Base-by-base conservation (phyloP, 1,140 invertebrate genomes). In the Aphaenogaster ashmeadi region DNA sequence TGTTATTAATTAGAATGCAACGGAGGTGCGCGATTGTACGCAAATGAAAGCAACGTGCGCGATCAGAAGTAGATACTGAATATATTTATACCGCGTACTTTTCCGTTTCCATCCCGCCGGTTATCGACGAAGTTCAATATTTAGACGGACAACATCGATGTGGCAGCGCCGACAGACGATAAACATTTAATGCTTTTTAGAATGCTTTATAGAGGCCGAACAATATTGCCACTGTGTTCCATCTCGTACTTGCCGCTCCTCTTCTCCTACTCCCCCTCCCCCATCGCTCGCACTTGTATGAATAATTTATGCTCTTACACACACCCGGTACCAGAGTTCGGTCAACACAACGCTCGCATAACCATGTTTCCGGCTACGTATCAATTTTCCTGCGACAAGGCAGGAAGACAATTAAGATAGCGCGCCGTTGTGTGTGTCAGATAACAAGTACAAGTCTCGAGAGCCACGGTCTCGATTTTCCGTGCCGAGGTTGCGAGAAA, bases 331-430 rank as follows among this genome's bases (percentile, higher is more conserved):
- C 38, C 41, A 41, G 38, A 50, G 74, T 78, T 79, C 36, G 60
- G 60, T 79, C 60, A 64, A 86, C 58, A 66, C 44, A 21, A 66
- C 72, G 47, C 75, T 79, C 47, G 62, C 74, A 21, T 67, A 66
- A 86, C 36, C 74, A 56, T 58, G 62, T 79, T 86, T 86, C 83
- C 83, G 83, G 60, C 83, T 66, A 13, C 44, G 58, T 86, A 86
- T 86, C 83, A 86, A 86, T 79, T 86, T 86, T 86, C 54, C 60
- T 6, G 58, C 60, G 47, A 79, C 74, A 78, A 18, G 74, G 36
- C 83, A 79, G 83, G 74, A 86, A 86, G 74, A 79, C 71, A 66
- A 79, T 86, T 86, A 79, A 86, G 83, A 86, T 86, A 86, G 62
- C 74, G 36, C 83, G 36, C 8, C 58, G 83, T 44, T 86, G 27